These are phyloP conservation scores for Sclerodermus sp. DNA, from an alignment of 2,888 invertebrate species.

Conservation along the genomic window DNA sequence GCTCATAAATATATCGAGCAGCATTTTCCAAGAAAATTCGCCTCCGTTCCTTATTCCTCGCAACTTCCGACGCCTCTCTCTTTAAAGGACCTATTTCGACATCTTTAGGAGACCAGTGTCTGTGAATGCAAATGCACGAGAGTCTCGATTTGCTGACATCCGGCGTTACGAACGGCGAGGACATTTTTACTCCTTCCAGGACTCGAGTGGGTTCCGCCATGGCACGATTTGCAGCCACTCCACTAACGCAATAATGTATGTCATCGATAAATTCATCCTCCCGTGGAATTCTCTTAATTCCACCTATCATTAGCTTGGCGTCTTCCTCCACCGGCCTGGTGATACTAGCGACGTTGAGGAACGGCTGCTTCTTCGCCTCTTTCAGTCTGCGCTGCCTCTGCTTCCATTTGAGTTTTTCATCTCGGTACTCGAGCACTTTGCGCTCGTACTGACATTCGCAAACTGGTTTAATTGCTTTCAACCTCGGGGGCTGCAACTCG, in stretches of 20 bases:
- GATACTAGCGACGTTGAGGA: constrained; percentile 21
- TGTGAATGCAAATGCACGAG: constrained; percentile 23
- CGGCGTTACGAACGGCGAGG: constrained; percentile 38
- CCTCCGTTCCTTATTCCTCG: constrained; percentile 11
- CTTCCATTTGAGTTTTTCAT: constrained; percentile 32
- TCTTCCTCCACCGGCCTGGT: constrained; percentile 33
- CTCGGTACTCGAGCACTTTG: constrained; percentile 37
- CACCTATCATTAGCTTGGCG: constrained; percentile 35
- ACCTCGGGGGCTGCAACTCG: constrained; percentile 7
- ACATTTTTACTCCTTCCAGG: constrained; percentile 34
- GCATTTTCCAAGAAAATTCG: constrained; percentile 13
- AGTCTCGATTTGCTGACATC: constrained; percentile 27
- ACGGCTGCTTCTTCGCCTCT: constrained; percentile 30
- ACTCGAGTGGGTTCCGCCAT: constrained; percentile 25
- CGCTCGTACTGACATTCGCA: constrained; percentile 49
- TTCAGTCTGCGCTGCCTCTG: constrained; percentile 32
- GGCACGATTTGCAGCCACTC: constrained; percentile 29
- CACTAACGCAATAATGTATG: constrained; percentile 32
- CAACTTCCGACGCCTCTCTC: constrained; percentile 6
- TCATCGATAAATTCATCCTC: constrained; percentile 26
- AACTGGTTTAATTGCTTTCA: constrained; percentile 39
- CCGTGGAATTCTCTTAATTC: constrained; percentile 25
- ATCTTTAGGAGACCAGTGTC: constrained; percentile 34
- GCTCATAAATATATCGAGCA: constrained; percentile 15
- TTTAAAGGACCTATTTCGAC: constrained; percentile 27